phyloP scores from a whole-genome alignment of 2,888 invertebrate species.

The Dicycla oo region DNA sequence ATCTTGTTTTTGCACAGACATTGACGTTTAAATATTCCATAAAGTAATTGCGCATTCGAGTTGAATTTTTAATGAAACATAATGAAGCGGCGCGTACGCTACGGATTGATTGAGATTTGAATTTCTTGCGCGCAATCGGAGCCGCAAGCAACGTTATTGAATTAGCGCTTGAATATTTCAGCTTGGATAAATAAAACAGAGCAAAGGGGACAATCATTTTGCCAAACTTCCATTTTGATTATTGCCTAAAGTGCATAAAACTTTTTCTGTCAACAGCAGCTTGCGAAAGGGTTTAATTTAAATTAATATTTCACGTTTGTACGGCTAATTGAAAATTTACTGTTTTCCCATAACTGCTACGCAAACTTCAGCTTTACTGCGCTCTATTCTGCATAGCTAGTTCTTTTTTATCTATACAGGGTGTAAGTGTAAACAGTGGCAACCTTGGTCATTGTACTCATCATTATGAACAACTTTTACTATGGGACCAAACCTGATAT shows the following conservation, averaged over 20 bases:
- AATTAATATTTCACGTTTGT: constrained; percentile 50
- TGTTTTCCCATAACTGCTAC: constrained; percentile 18
- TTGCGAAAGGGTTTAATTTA: constrained; percentile 58
- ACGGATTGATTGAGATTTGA: constrained; percentile 88
- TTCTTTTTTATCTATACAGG: too few relatives aligned
- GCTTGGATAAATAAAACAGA: constrained; percentile 81
- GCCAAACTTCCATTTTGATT: constrained; percentile 66
- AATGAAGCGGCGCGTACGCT: constrained; percentile 80
- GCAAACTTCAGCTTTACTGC: constrained; percentile 11
- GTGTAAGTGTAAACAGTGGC: too few relatives aligned
- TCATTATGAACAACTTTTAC: too few relatives aligned
- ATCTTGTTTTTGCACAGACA: constrained; percentile 84
- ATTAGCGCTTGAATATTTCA: constrained; percentile 86
- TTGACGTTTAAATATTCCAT: constrained; percentile 87
- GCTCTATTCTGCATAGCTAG: too few relatives aligned
- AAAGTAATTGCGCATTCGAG: constrained; percentile 85
- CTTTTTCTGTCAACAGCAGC: constrained; percentile 73
- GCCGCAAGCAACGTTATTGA: constrained; percentile 79
- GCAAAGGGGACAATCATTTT: constrained; percentile 72
- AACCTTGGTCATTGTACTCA: too few relatives aligned
- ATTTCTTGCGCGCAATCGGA: constrained; percentile 86
- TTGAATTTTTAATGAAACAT: constrained; percentile 88
- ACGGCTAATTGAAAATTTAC: constrained; percentile 31
- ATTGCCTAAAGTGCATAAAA: constrained; percentile 72
- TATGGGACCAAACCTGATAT: too few relatives aligned